Base-by-base conservation (phyloP, 2,797 vertebrate genomes). In the Arnoldichthys spilopterus region DNA sequence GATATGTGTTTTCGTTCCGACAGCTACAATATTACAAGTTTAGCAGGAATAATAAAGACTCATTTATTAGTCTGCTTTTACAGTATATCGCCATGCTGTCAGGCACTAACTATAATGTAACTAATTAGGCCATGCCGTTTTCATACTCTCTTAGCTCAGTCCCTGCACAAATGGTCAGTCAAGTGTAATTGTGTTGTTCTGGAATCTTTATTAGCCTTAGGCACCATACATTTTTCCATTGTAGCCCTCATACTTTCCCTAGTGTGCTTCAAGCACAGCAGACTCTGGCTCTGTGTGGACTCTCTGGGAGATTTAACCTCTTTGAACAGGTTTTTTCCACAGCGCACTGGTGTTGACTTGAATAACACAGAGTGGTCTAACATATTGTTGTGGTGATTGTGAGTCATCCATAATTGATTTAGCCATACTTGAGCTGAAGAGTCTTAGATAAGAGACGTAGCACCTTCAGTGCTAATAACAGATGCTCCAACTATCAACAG, bases 361-460 rank as follows among this genome's bases (percentile, higher is more conserved):
- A 79, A 24, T 67, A 56, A 73, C 15, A 26, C 69, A 56, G 20
- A n/a, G 16, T 20, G 20, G 51, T 13, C 4, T 45, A 70, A 63
- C 32, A 56, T 32, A 53, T 80, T 69, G 24, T 34, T 70, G 28
- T 22, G 9, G 43, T 61, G 22, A 28, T 63, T 47, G 22, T 79
- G 49, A 79, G 51, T 75, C 66, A 70, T 75, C 32, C n/a, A 49
- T 74, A 70, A 80, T 54, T 63, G 64, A 63, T 75, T 75, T n/a
- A 45, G 28, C 15, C 59, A 26, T 63, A 80, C 20, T 75, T 26
- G 8, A 74, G 64, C 56, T 75, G 20, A 62, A 75, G 72, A 61
- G 72, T 40, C 72, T 75, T 53, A 16, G 53, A 68, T 74, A 54
- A 68, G 51, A 13, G 32, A 49, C 8, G 1, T 49, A 72, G 54